Percentiles rank a stretch among this genome's conserved stretches.
Evolutionary conservation across 1,140 invertebrate genomes (phyloP).

Genomic region (Onthophagus taurus): DNA sequence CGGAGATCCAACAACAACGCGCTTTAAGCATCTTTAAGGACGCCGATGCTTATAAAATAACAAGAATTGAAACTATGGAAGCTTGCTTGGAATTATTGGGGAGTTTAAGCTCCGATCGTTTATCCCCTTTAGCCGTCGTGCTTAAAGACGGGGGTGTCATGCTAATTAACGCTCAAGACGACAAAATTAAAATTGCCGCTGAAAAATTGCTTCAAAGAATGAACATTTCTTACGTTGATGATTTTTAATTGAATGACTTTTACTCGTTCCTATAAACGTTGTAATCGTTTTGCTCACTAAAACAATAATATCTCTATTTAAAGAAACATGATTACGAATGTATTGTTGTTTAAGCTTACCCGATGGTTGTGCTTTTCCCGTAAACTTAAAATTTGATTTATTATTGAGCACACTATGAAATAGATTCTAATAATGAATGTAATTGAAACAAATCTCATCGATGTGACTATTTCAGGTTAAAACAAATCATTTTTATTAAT

Average conservation of each 20-base stretch:
- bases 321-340: too few relatives aligned
- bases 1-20: conserved; percentile 67
- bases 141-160: conserved; percentile 45
- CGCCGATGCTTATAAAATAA: conserved; percentile 44
- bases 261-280: too few relatives aligned
- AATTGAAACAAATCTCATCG: too few relatives aligned
- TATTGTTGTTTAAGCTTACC: too few relatives aligned
- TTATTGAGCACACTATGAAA: too few relatives aligned
- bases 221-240: conserved; percentile 34
- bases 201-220: conserved; percentile 38
- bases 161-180: conserved; percentile 36
- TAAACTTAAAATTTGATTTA: too few relatives aligned
- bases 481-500: too few relatives aligned
- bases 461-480: too few relatives aligned
- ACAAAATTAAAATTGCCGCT: conserved; percentile 42
- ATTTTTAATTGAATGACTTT: conserved; percentile 8
- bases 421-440: too few relatives aligned
- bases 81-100: conserved; percentile 48
- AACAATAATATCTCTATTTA: too few relatives aligned
- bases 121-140: conserved; percentile 42
- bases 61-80: conserved; percentile 48
- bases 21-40: conserved; percentile 68
- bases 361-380: too few relatives aligned
- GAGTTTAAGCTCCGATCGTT: conserved; percentile 44
- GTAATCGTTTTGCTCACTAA: too few relatives aligned